Percentiles rank a stretch among this genome's conserved stretches.
These are phyloP conservation scores for Pontoporia blainvillei DNA, from an alignment of 2,113 vertebrate species.

Conservation along the genomic window DNA sequence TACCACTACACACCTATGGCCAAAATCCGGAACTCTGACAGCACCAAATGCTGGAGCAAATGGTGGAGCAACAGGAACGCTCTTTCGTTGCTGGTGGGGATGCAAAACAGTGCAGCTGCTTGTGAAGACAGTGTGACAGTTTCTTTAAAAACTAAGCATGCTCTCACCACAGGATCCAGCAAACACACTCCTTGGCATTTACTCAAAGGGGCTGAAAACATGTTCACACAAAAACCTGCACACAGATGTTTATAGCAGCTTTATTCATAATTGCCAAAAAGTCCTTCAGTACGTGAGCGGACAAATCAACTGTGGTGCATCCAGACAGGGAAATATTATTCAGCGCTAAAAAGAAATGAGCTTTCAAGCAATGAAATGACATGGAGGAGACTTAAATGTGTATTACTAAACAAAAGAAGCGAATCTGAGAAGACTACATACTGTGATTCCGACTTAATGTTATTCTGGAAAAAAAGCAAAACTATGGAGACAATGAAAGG, in stretches of 20 bases:
- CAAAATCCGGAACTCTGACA: neutral
- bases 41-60: accelerated
- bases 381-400: neutral
- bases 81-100: no score
- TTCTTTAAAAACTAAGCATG: neutral
- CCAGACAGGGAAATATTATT: neutral
- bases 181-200: neutral
- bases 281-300: neutral
- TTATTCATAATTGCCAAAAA: neutral
- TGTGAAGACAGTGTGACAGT: neutral
- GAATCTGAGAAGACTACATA: neutral
- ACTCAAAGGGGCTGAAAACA: no score
- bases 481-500: neutral
- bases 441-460: neutral
- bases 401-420: no score
- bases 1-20: accelerated
- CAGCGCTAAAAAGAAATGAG: neutral
- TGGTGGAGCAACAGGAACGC: neutral
- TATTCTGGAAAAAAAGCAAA: neutral
- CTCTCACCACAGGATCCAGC: neutral
- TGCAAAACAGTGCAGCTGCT: accelerated
- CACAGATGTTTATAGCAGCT: neutral
- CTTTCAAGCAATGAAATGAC: neutral
- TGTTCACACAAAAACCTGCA: neutral
- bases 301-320: no score